Evolutionary conservation across 2,888 invertebrate species (phyloP).

Genomic region (Colletes collaris): DNA sequence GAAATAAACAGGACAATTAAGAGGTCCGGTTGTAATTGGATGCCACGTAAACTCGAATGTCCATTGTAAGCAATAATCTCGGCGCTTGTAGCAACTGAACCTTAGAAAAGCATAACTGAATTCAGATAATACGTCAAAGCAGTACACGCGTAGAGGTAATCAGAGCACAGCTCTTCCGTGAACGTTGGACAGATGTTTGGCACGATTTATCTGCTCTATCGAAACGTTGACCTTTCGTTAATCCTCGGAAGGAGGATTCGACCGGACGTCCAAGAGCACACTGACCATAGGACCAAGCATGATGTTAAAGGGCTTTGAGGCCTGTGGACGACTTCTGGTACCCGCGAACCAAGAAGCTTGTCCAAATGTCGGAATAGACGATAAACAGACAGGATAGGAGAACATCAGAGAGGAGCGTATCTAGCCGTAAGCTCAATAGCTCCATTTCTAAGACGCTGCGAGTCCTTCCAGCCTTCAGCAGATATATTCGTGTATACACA

Average conservation of each 20-base stretch:
- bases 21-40: no score
- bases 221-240: slow-evolving; percentile 58
- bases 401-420: slow-evolving; percentile 62
- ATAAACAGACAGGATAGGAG: slow-evolving; percentile 76
- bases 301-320: slow-evolving; percentile 75
- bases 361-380: slow-evolving; percentile 75
- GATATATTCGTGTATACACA: slow-evolving; percentile 71
- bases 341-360: slow-evolving; percentile 56
- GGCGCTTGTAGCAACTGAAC: neutral
- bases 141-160: slow-evolving; percentile 43
- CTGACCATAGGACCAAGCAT: slow-evolving; percentile 47
- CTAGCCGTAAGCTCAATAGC: slow-evolving; percentile 72
- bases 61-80: neutral
- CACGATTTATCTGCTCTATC: slow-evolving; percentile 62
- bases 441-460: slow-evolving; percentile 63
- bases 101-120: neutral
- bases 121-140: slow-evolving; percentile 39
- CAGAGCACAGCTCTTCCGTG: slow-evolving; percentile 28
- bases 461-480: slow-evolving; percentile 57
- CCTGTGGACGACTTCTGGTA: slow-evolving; percentile 57
- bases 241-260: slow-evolving; percentile 59
- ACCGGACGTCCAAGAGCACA: slow-evolving; percentile 45
- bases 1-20: no score
- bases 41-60: neutral
- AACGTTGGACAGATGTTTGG: slow-evolving; percentile 44